Evolutionary conservation across 2,888 invertebrate genomes (phyloP).

Genomic region (Amiota minor): DNA sequence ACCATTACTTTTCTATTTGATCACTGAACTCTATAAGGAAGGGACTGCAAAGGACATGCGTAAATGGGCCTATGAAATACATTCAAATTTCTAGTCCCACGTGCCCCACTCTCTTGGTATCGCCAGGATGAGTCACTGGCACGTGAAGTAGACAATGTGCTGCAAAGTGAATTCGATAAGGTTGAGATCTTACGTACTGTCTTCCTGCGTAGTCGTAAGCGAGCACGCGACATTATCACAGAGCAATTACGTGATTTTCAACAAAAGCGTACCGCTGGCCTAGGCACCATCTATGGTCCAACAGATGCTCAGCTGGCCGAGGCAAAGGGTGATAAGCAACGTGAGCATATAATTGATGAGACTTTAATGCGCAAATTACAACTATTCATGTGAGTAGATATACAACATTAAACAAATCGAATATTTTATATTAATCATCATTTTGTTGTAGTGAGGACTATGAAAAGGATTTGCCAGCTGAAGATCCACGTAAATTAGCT

Average conservation of each 20-base stretch:
- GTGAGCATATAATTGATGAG: conserved; percentile 84
- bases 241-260: conserved; percentile 76
- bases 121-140: conserved; percentile 84
- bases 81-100: conserved; percentile 94
- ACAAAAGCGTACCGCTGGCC: conserved; percentile 90
- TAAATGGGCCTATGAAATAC: conserved; percentile 99
- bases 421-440: no score
- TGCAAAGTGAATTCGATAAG: conserved; percentile 88
- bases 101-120: conserved; percentile 76
- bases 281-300: conserved; percentile 92
- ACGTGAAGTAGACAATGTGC: conserved; percentile 90
- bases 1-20: conserved; percentile 81
- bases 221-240: conserved; percentile 74
- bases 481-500: conserved; percentile 80
- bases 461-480: conserved; percentile 78
- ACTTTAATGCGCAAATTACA: conserved; percentile 83
- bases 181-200: conserved; percentile 91
- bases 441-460: conserved; percentile 76
- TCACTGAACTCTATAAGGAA: conserved; percentile 91
- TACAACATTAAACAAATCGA: no score
- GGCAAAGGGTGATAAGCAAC: conserved; percentile 84
- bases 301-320: conserved; percentile 85
- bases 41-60: conserved; percentile 92
- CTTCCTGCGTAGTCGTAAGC: conserved; percentile 90
- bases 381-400: conserved; percentile 78